Conservation (phyloP, 2,113 vertebrate species). For the Elephas maximus region DNA sequence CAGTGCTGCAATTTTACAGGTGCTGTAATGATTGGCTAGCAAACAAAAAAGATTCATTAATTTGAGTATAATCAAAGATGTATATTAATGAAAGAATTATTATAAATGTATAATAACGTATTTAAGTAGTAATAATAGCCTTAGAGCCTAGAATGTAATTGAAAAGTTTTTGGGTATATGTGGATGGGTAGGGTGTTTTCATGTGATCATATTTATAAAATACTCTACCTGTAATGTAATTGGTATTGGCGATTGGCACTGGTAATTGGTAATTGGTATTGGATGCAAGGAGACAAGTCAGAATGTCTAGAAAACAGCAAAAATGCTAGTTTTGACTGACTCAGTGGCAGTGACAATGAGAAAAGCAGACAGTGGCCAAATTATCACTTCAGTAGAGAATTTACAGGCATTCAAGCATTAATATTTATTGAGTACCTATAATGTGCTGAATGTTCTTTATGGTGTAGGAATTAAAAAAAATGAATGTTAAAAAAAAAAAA, state of each 20-base stretch:
- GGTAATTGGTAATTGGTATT: too few relatives aligned
- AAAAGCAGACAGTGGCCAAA: neutral
- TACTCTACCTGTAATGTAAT: neutral
- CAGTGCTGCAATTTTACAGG: neutral
- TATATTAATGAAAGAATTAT: neutral
- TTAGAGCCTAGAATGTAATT: neutral
- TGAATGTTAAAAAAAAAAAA: neutral
- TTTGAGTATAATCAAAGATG: neutral
- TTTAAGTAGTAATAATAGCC: neutral
- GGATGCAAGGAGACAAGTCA: neutral
- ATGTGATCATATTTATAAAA: neutral
- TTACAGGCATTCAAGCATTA: constrained; percentile 44
- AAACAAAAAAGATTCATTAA: constrained; percentile 10
- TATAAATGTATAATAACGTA: neutral
- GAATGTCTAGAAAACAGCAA: neutral
- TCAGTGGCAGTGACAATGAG: neutral
- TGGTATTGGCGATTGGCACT: neutral
- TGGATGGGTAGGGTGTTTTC: neutral
- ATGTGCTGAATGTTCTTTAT: constrained; percentile 29
- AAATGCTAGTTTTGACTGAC: neutral
- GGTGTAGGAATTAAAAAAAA: neutral
- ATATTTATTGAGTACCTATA: constrained; percentile 22
- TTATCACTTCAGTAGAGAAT: neutral
- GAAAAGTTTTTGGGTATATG: neutral
- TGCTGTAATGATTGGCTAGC: constrained; percentile 1